phyloP scores from a whole-genome alignment of 2,888 invertebrate genomes.

The Drosophila neutralis region DNA sequence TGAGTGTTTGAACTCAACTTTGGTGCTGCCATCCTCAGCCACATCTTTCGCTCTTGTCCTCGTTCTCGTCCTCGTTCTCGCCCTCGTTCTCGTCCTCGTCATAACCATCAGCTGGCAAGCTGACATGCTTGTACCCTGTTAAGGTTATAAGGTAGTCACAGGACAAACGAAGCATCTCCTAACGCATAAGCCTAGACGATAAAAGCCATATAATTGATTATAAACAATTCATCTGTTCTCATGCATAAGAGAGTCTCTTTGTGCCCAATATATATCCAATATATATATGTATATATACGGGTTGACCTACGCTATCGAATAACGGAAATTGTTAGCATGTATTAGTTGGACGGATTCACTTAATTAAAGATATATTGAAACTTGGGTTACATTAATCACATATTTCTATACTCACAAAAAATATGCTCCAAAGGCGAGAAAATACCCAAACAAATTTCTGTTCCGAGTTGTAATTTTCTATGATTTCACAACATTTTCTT shows the following conservation, averaged over 20 bases:
- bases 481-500: background rate
- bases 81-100: background rate
- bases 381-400: background rate
- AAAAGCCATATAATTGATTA: constrained; percentile 11
- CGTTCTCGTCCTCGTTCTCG: background rate
- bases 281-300: background rate
- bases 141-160: background rate
- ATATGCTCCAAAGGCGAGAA: background rate
- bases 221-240: constrained; percentile 6
- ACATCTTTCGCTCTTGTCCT: background rate
- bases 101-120: constrained; percentile 1
- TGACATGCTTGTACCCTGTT: constrained; percentile 17
- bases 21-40: constrained; percentile 36
- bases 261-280: background rate
- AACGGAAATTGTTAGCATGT: background rate
- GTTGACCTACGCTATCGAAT: background rate
- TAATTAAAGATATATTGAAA: background rate
- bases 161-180: background rate
- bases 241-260: background rate
- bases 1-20: constrained; percentile 75
- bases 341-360: background rate
- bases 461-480: background rate
- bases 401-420: no score
- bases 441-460: background rate
- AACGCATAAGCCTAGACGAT: background rate